Conservation (phyloP, 2,113 vertebrate species). For the Ibidorhyncha struthersii region DNA sequence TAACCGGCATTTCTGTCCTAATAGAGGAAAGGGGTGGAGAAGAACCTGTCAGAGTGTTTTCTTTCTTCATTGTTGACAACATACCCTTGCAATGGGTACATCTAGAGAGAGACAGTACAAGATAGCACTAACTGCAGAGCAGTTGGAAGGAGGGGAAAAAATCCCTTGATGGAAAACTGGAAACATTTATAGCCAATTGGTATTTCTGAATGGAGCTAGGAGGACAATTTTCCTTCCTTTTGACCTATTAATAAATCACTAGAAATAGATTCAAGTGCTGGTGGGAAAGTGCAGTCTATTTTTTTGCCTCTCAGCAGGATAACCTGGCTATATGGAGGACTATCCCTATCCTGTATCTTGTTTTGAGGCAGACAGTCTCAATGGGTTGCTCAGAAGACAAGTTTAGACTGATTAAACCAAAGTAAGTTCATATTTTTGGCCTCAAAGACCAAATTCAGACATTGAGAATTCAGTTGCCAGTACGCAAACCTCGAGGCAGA, state of each 20-base stretch:
- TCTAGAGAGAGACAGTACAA: not conserved
- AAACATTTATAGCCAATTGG: not conserved
- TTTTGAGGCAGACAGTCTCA: not conserved
- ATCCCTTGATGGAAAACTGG: not conserved
- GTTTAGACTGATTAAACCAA: not conserved
- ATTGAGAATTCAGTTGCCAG: not conserved
- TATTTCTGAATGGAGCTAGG: conserved; percentile 12
- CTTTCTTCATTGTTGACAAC: not conserved
- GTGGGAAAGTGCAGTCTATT: not conserved
- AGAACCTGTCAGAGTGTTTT: not conserved
- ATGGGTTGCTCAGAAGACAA: not conserved
- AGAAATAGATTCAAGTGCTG: conserved; percentile 3
- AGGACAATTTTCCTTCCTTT: conserved; percentile 7
- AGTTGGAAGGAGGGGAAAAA: not conserved
- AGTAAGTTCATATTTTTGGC: not conserved
- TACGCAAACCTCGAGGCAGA: not conserved
- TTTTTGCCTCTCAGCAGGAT: conserved; percentile 10
- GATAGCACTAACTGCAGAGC: not conserved
- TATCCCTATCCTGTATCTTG: not conserved
- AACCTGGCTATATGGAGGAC: not conserved
- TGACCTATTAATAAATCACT: conserved; percentile 13
- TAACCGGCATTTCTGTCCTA: not conserved
- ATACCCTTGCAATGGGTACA: not conserved
- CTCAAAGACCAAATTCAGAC: not conserved
- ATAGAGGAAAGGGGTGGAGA: not conserved